These are phyloP conservation scores for Gymnobelideus leadbeateri DNA, from an alignment of 2,113 vertebrate genomes.

Conservation along the genomic window DNA sequence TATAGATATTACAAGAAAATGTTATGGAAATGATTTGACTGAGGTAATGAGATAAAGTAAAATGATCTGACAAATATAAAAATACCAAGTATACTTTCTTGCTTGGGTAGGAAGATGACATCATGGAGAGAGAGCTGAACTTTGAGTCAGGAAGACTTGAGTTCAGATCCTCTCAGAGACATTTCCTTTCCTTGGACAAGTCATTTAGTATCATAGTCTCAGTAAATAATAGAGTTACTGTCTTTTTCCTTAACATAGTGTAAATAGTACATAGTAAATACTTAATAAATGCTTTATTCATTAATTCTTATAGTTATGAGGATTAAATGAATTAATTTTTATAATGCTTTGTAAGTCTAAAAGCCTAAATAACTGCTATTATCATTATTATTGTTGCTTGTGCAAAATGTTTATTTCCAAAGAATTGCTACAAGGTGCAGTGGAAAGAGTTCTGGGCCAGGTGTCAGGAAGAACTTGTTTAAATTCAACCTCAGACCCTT, in stretches of 20 bases:
- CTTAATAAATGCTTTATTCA: not conserved
- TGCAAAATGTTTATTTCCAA: not conserved
- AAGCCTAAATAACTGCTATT: not conserved
- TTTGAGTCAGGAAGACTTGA: not conserved
- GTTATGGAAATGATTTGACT: conserved; percentile 41
- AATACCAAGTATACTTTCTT: not conserved
- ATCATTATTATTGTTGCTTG: not conserved
- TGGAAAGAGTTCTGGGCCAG: not conserved
- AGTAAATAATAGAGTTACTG: not conserved
- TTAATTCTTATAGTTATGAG: not conserved
- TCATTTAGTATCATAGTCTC: not conserved
- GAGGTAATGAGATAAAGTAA: conserved; percentile 39
- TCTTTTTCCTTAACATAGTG: not conserved
- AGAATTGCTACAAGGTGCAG: not conserved
- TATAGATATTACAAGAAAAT: conserved; percentile 56
- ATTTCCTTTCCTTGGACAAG: not conserved
- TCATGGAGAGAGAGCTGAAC: not conserved
- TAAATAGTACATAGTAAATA: not conserved
- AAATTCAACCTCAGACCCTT: not conserved
- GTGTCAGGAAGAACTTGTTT: not conserved
- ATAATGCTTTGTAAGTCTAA: not conserved
- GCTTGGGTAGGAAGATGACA: not conserved
- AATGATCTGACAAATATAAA: conserved; percentile 28
- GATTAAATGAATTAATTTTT: not conserved
- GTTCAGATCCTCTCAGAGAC: not conserved